A percentile compares a stretch with the other conserved stretches of the same genome.
phyloP scores from a whole-genome alignment of 2,113 vertebrate species.

The Sigmodon hispidus region DNA sequence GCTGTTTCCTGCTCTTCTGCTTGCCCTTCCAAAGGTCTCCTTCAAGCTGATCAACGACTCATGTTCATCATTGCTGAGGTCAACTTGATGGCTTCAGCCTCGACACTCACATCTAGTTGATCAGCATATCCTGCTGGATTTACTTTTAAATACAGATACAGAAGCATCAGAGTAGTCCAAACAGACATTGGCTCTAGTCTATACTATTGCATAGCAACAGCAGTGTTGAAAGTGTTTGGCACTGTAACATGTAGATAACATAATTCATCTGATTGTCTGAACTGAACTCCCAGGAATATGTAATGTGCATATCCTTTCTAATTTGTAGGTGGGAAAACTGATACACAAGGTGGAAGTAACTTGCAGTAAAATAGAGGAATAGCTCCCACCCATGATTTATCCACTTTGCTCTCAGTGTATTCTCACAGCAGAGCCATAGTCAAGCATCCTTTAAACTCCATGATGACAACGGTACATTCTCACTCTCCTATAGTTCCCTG shows the following conservation, averaged over 20 bases:
- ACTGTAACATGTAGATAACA: not conserved
- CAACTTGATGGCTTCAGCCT: accelerated
- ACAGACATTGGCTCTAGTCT: not conserved
- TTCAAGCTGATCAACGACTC: accelerated
- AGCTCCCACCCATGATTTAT: accelerated
- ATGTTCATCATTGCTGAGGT: accelerated
- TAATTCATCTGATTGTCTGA: not conserved
- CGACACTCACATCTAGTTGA: accelerated
- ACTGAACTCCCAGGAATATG: not conserved
- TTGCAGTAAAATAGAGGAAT: not conserved
- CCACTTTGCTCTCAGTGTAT: accelerated
- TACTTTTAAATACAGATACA: not conserved
- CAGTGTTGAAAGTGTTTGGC: not conserved
- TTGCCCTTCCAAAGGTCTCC: not conserved
- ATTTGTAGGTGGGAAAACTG: accelerated
- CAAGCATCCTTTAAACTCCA: no score
- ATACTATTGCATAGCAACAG: no score
- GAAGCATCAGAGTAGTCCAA: not conserved
- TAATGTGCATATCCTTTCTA: not conserved
- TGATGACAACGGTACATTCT: accelerated
- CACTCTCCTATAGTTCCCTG: not conserved
- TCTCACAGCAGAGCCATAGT: not conserved
- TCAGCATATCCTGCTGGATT: not conserved
- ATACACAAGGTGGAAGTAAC: accelerated
- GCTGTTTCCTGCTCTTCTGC: not conserved